Evolutionary conservation across 2,888 invertebrate species (phyloP).

Genomic region (Phortica okadai): DNA sequence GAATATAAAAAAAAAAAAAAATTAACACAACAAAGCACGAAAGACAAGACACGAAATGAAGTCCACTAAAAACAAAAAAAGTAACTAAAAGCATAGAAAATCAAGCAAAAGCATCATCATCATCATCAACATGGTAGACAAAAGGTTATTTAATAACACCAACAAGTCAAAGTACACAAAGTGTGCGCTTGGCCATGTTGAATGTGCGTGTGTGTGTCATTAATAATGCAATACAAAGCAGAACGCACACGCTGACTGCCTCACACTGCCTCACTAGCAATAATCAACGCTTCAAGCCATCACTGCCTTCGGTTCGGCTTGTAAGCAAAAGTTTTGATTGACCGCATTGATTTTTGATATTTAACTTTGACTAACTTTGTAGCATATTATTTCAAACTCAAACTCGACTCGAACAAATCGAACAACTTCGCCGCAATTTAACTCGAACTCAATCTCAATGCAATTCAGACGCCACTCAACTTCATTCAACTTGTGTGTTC

Average conservation of each 20-base stretch:
- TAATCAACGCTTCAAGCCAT: no score
- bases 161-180: constrained; percentile 35
- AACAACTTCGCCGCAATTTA: no score
- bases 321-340: not conserved
- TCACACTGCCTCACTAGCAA: not conserved
- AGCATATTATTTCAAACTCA: constrained; percentile 25
- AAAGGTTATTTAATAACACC: constrained; percentile 9
- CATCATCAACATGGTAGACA: not conserved
- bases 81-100: no score
- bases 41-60: not conserved
- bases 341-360: constrained; percentile 10
- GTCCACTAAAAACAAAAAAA: not conserved
- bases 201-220: constrained; percentile 45
- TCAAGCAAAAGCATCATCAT: not conserved
- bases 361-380: constrained; percentile 65
- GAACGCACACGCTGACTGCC: not conserved
- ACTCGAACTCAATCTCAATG: not conserved
- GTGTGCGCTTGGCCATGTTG: constrained; percentile 17
- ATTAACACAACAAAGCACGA: not conserved
- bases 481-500: constrained; percentile 3
- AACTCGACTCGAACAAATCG: not conserved
- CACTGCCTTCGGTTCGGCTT: no score
- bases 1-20: not conserved
- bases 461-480: not conserved
- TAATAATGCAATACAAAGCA: constrained; percentile 58